Conservation (phyloP, 2,888 invertebrate species). For the Leptinotarsa tumamoca region DNA sequence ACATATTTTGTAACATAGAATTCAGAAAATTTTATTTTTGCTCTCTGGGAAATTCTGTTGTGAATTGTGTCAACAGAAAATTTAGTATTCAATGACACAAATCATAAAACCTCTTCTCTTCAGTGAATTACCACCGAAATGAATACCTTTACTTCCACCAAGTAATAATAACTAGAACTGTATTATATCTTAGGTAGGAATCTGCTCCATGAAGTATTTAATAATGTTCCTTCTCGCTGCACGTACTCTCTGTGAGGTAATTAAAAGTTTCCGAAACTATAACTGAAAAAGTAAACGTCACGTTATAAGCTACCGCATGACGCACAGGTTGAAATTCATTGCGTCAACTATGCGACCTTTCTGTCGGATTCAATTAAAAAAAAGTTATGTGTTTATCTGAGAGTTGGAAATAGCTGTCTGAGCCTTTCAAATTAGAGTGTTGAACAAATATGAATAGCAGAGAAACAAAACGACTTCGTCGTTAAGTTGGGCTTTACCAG, state of each 20-base stretch:
- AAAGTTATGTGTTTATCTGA: not conserved
- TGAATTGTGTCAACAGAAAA: too few relatives aligned
- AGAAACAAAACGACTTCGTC: not conserved
- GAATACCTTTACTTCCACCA: too few relatives aligned
- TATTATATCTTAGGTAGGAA: not conserved
- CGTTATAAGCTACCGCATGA: constrained; percentile 7
- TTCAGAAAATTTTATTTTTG: too few relatives aligned
- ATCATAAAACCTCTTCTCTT: too few relatives aligned
- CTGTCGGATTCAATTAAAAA: not conserved
- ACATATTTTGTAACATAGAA: too few relatives aligned
- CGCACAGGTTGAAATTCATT: not conserved
- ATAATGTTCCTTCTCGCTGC: not conserved
- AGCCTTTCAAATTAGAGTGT: not conserved
- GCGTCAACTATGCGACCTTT: not conserved
- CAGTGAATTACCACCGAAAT: too few relatives aligned
- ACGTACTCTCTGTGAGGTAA: not conserved
- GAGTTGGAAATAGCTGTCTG: not conserved
- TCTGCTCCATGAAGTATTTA: not conserved
- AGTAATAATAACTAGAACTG: too few relatives aligned
- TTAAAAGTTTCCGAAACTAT: constrained; percentile 3
- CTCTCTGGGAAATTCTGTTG: too few relatives aligned
- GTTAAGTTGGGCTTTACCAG: not conserved
- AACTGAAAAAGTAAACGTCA: constrained; percentile 8
- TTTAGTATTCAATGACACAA: too few relatives aligned
- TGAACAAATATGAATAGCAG: not conserved